Conservation (phyloP, 2,113 vertebrate genomes). For the Gasterosteus nipponicus region DNA sequence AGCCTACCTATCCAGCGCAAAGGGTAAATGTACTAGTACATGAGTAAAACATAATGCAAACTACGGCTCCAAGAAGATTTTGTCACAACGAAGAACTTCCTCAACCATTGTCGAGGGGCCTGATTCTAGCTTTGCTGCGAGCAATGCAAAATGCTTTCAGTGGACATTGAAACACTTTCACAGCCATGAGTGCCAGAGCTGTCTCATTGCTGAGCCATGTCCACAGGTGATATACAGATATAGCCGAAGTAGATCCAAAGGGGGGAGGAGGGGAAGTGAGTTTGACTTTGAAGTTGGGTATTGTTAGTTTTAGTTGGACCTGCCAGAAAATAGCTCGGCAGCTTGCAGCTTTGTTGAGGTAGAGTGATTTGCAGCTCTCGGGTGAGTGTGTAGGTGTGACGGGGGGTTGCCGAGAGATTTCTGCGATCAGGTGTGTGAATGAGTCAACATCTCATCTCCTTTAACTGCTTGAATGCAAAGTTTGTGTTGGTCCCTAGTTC, state of each 20-base stretch:
- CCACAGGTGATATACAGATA: neutral
- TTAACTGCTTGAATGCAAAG: slow-evolving; percentile 7
- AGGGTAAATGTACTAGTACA: neutral
- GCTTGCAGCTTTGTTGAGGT: neutral
- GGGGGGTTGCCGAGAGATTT: neutral
- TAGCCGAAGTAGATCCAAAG: neutral
- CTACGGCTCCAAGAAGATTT: neutral
- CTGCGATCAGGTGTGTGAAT: neutral
- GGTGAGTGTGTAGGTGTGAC: neutral
- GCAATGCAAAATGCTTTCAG: neutral
- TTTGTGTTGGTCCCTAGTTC: neutral
- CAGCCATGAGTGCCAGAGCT: neutral
- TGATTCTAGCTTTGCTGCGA: neutral
- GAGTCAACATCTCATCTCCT: neutral
- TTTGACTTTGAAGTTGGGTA: neutral
- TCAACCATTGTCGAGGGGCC: neutral
- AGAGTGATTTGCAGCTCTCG: neutral
- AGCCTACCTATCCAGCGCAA: neutral
- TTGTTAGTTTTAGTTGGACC: neutral
- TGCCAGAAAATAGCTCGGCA: neutral
- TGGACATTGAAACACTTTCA: neutral
- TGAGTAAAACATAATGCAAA: neutral
- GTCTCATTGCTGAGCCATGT: neutral
- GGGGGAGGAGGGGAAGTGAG: neutral
- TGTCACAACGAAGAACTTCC: neutral